Conservation (phyloP, 2,888 invertebrate genomes). For the Leptura quadrifasciata region DNA sequence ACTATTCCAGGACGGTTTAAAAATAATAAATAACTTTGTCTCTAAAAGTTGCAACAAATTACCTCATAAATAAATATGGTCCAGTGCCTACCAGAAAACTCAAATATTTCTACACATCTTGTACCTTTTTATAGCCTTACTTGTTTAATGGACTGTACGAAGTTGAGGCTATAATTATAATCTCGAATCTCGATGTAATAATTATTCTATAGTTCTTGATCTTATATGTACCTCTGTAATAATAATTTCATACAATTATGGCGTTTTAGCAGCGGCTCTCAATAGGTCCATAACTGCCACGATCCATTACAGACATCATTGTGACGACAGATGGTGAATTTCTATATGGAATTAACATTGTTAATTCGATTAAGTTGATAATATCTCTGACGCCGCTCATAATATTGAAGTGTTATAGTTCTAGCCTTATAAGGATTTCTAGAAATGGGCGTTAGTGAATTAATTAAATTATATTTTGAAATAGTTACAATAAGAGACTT, state of each 20-base stretch:
- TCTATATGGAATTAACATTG: constrained; percentile 6
- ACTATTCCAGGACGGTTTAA: no score
- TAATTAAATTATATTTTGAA: neutral
- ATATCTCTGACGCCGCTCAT: neutral
- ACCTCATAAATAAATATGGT: no score
- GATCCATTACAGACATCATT: constrained; percentile 4
- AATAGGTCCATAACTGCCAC: constrained; percentile 49
- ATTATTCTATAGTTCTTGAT: constrained; percentile 71
- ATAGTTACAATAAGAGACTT: neutral
- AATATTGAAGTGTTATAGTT: neutral
- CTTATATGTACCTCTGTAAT: constrained; percentile 67
- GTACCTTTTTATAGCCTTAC: neutral
- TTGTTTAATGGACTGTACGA: constrained; percentile 67
- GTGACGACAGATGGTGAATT: constrained; percentile 14
- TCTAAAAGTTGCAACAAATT: no score
- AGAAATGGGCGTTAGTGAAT: neutral
- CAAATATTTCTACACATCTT: neutral
- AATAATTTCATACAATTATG: constrained; percentile 72
- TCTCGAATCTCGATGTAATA: constrained; percentile 71
- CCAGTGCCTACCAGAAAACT: no score
- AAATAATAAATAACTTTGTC: no score
- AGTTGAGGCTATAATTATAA: constrained; percentile 71
- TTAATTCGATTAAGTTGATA: neutral
- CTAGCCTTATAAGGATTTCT: neutral
- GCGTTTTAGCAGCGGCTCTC: constrained; percentile 64